These are phyloP conservation scores for Drosophila paramelanica DNA, from an alignment of 2,888 invertebrate genomes.

Conservation along the genomic window DNA sequence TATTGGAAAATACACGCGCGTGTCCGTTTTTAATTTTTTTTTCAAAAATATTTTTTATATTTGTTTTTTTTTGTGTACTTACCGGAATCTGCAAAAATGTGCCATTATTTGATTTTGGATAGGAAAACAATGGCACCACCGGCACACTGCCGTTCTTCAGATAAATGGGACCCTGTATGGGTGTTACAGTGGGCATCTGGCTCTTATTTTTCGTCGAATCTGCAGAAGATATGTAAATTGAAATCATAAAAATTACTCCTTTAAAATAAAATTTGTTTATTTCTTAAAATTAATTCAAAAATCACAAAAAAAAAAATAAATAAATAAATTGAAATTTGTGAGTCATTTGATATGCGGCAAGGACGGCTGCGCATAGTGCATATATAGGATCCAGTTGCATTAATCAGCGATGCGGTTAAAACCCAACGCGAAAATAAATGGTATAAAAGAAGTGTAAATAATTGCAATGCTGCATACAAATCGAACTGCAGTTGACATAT, in stretches of 20 bases:
- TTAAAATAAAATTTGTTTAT: no score
- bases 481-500: conserved; percentile 68
- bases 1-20: conserved; percentile 50
- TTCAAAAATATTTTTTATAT: not conserved
- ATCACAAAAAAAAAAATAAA: not conserved
- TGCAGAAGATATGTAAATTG: conserved; percentile 33
- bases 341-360: conserved; percentile 38
- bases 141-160: conserved; percentile 94
- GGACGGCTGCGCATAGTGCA: conserved; percentile 4
- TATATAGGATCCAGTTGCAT: conserved; percentile 39
- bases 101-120: conserved; percentile 93
- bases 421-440: conserved; percentile 34
- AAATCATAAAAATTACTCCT: no score
- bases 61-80: conserved; percentile 85
- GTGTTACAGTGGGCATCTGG: conserved; percentile 89
- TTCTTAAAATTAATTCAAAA: no score
- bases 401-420: conserved; percentile 32
- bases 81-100: conserved; percentile 96
- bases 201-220: conserved; percentile 52
- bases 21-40: conserved; percentile 36
- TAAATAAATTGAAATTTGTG: conserved; percentile 23
- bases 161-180: conserved; percentile 94
- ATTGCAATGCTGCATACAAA: conserved; percentile 73
- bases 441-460: conserved; percentile 36
- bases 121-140: conserved; percentile 94